Percentiles rank a stretch among this genome's conserved stretches.
Evolutionary conservation across 2,888 invertebrate species (phyloP).

Genomic region (Trichogramma dendrolimi): DNA sequence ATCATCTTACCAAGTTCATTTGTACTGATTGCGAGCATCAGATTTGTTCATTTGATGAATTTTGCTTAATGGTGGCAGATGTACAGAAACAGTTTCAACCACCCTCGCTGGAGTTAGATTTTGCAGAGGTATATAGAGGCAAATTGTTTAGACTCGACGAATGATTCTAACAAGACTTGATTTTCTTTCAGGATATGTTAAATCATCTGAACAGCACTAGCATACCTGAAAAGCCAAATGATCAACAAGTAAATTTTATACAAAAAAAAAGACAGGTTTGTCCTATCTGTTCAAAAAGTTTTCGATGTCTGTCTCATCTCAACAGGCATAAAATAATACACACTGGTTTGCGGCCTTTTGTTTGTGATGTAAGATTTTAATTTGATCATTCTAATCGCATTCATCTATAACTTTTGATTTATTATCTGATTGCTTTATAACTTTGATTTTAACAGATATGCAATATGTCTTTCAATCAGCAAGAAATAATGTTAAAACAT

Average conservation of each 20-base stretch:
- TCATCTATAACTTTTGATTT: not conserved
- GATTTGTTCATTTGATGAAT: conserved; percentile 47
- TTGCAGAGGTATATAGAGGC: conserved; percentile 40
- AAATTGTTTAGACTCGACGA: not conserved
- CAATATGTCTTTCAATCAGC: conserved; percentile 47
- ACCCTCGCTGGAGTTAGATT: conserved; percentile 46
- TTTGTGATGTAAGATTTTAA: conserved; percentile 50
- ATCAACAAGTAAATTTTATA: conserved; percentile 9
- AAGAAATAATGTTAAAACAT: conserved; percentile 45
- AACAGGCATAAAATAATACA: conserved; percentile 58
- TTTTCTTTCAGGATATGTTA: conserved; percentile 40
- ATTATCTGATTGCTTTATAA: not conserved
- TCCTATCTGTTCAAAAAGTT: conserved; percentile 55
- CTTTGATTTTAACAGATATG: conserved; percentile 39
- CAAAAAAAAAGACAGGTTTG: conserved; percentile 37
- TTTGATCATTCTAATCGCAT: not conserved
- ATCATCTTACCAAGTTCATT: conserved; percentile 44
- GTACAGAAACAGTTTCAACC: conserved; percentile 45
- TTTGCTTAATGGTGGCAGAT: conserved; percentile 47
- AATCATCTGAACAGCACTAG: conserved; percentile 43
- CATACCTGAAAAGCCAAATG: conserved; percentile 26
- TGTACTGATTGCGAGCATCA: conserved; percentile 48
- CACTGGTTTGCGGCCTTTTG: conserved; percentile 57
- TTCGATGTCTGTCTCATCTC: conserved; percentile 58
- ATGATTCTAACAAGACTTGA: conserved; percentile 2